Conservation (phyloP, 2,888 invertebrate genomes). For the Asteroscopus sphinx region DNA sequence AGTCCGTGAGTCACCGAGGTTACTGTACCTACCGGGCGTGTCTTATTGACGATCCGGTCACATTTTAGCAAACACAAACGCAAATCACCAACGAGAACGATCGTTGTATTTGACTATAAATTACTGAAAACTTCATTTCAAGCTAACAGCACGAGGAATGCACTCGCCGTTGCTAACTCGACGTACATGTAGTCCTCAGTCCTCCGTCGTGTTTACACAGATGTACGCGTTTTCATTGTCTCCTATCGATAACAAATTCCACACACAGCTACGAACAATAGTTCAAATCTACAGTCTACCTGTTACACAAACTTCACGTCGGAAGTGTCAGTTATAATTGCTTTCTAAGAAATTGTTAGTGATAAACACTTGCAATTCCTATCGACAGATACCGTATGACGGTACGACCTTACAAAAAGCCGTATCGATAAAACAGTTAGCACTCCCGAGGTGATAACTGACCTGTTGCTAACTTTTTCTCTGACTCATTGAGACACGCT, state of each 20-base stretch:
- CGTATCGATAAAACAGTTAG: conserved; percentile 68
- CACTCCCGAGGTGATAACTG: conserved; percentile 74
- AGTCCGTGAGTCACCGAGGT: conserved; percentile 78
- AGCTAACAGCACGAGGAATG: conserved; percentile 51
- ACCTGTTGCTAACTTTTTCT: conserved; percentile 66
- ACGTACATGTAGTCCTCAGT: conserved; percentile 37
- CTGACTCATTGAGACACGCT: conserved; percentile 71
- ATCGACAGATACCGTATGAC: conserved; percentile 51
- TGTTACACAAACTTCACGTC: conserved; percentile 59
- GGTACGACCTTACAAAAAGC: conserved; percentile 59
- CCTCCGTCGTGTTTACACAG: conserved; percentile 71
- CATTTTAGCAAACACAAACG: conserved; percentile 63
- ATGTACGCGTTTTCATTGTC: conserved; percentile 72
- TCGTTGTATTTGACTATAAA: conserved; percentile 56
- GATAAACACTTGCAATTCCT: conserved; percentile 48
- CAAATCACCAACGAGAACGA: conserved; percentile 43
- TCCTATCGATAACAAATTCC: conserved; percentile 75
- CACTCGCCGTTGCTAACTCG: conserved; percentile 42
- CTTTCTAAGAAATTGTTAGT: conserved; percentile 57
- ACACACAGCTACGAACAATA: conserved; percentile 72
- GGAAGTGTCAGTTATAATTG: conserved; percentile 54
- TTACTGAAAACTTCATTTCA: conserved; percentile 40
- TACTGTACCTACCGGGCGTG: conserved; percentile 70
- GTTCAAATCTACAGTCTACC: conserved; percentile 60
- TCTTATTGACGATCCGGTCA: conserved; percentile 61